Evolutionary conservation across 2,113 vertebrate genomes (phyloP).

Genomic region (Pandion haliaetus): DNA sequence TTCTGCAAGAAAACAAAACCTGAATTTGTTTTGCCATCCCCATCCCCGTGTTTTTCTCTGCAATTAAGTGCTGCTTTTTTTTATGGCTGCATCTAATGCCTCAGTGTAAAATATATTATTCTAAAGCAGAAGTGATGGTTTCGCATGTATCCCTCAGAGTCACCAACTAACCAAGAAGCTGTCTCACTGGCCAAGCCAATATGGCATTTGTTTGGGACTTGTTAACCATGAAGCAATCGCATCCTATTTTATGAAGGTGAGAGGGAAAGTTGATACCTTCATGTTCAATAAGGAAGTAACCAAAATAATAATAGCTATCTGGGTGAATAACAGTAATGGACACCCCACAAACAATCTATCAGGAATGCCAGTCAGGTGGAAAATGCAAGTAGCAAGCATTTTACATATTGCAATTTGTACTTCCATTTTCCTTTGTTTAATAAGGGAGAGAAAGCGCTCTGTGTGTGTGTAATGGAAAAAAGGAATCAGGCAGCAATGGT

Average conservation of each 20-base stretch:
- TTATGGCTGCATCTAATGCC: not conserved
- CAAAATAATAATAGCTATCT: not conserved
- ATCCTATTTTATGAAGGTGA: not conserved
- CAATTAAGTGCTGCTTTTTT: not conserved
- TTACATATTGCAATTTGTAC: not conserved
- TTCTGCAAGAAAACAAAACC: not conserved
- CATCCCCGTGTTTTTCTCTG: not conserved
- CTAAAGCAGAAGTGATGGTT: not conserved
- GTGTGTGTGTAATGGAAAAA: not conserved
- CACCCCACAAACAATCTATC: not conserved
- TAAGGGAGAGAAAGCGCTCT: not conserved
- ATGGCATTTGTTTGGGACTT: not conserved
- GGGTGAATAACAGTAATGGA: not conserved
- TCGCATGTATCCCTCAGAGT: not conserved
- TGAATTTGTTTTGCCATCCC: not conserved
- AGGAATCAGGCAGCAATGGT: rapidly evolving
- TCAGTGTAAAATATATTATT: not conserved
- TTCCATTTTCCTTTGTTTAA: not conserved
- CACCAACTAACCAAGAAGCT: not conserved
- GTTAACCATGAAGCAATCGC: not conserved
- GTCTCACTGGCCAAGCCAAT: not conserved
- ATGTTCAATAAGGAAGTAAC: not conserved
- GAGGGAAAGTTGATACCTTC: not conserved
- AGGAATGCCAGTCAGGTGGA: not conserved
- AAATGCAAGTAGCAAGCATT: not conserved